Evolutionary conservation across 2,113 vertebrate species (phyloP), one percentile per base, ranked within the genome.

Genomic region (Eidolon helvum): DNA sequence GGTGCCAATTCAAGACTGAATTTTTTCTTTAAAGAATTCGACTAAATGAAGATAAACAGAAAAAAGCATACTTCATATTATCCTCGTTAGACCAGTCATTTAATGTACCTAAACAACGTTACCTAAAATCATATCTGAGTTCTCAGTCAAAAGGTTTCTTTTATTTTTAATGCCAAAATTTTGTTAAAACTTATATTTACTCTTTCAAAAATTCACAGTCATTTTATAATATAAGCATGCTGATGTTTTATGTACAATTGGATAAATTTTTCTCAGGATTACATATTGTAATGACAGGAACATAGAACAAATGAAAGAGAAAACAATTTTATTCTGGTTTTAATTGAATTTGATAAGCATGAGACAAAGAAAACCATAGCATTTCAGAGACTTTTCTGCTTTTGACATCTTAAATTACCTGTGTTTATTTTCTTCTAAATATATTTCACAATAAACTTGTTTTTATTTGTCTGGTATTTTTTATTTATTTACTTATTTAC

Each of bases 351-450:
- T 87, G 0, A 88, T 21, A 30, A 75, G 2, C 74, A 11, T 45
- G 94, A 96, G 10, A 93, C 68, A 97, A 97, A 85, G 68, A 95
- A 95, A 96, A 87, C 6, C 26, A 35, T 1, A n/a, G 7, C 33
- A 75, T 28, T 84, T 59, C 28, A 19, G 61, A 30, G 22, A 28
- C 11, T 38, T 90, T 82, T 55, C 24, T 75, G 16, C 11, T 97
- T 38, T 72, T 85, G 78, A 55, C 19, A 77, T 86, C 66, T 93
- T 66, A n/a, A 79, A 94, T 71, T 33, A 45, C 35, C 18, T 4
- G 8, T 33, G 33, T 26, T 10, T 26, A 15, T 45, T 75, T 94
- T 80, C 59, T 57, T 69, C 69, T 91, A 55, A 45, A 33, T 63
- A 89, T 86, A 77, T 78, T 89, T 63, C 40, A 87, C 21, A 75